Conservation (phyloP, 2,113 vertebrate genomes). For the Phyllostomus discolor region DNA sequence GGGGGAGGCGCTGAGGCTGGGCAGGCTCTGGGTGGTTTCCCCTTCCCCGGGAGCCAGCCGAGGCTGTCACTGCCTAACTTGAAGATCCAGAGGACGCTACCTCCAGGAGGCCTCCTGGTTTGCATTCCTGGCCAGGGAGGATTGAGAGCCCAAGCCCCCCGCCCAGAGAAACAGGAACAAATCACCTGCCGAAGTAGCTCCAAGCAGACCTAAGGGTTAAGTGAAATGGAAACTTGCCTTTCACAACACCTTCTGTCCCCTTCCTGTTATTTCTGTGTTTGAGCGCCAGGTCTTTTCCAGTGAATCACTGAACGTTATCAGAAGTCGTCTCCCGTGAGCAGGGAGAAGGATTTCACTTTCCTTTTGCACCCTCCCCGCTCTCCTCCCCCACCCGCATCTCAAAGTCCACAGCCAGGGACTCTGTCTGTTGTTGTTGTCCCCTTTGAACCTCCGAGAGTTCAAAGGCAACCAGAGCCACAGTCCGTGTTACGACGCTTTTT, state of each 20-base stretch:
- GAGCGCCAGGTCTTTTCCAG: rapidly evolving
- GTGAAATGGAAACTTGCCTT: background rate
- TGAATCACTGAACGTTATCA: background rate
- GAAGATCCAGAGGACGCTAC: background rate
- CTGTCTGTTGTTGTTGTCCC: background rate
- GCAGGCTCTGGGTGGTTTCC: background rate
- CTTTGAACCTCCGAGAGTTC: background rate
- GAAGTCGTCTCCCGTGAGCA: background rate
- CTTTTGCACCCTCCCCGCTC: background rate
- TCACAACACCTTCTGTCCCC: background rate
- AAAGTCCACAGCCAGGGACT: background rate
- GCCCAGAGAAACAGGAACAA: background rate
- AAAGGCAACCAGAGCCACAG: background rate
- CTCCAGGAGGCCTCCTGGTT: background rate
- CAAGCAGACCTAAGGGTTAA: background rate
- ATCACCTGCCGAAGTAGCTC: background rate
- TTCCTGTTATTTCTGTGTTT: background rate
- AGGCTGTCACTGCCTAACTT: background rate
- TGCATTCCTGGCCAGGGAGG: background rate
- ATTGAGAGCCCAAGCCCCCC: background rate
- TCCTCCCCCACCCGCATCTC: background rate
- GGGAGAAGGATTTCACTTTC: constrained; percentile 25
- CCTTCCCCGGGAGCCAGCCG: background rate
- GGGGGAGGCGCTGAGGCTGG: background rate
- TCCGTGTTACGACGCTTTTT: background rate